Conservation (phyloP, 1,140 invertebrate species). For the Muscidifurax raptorellus region DNA sequence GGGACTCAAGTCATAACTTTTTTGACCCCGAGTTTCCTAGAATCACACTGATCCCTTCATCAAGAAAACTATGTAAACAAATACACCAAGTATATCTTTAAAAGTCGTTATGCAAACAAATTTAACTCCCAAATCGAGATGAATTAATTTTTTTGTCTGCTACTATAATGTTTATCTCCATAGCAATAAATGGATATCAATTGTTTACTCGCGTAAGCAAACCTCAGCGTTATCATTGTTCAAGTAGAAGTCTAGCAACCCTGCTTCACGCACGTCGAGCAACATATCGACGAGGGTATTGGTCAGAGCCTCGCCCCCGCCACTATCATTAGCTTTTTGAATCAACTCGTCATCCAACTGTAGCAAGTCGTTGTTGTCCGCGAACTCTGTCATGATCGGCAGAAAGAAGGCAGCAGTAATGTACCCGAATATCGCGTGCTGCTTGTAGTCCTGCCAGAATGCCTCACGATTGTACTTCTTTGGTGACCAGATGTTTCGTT, state of each 20-base stretch:
- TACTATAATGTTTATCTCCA: neutral
- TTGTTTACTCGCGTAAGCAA: neutral
- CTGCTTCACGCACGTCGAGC: constrained; percentile 56
- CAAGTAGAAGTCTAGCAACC: constrained; percentile 40
- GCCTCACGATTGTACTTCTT: constrained; percentile 60
- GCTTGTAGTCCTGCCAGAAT: constrained; percentile 63
- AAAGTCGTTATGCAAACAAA: too few relatives aligned
- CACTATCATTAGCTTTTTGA: rapidly evolving
- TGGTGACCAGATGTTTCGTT: constrained; percentile 48
- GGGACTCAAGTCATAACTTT: neutral
- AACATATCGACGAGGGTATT: constrained; percentile 60
- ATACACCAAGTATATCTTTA: neutral
- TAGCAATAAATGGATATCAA: neutral
- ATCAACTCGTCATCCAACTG: rapidly evolving
- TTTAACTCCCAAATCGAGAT: neutral
- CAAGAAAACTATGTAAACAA: neutral
- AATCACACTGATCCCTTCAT: neutral
- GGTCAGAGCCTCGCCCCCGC: constrained; percentile 56
- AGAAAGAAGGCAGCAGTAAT: constrained; percentile 63
- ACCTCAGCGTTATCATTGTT: constrained; percentile 8
- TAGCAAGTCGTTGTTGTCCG: neutral
- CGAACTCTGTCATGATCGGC: constrained; percentile 52
- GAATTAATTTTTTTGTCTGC: too few relatives aligned
- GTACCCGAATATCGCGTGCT: constrained; percentile 65
- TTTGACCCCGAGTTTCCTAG: neutral